phyloP scores from a whole-genome alignment of 1,140 invertebrate genomes.

The Apis florea region DNA sequence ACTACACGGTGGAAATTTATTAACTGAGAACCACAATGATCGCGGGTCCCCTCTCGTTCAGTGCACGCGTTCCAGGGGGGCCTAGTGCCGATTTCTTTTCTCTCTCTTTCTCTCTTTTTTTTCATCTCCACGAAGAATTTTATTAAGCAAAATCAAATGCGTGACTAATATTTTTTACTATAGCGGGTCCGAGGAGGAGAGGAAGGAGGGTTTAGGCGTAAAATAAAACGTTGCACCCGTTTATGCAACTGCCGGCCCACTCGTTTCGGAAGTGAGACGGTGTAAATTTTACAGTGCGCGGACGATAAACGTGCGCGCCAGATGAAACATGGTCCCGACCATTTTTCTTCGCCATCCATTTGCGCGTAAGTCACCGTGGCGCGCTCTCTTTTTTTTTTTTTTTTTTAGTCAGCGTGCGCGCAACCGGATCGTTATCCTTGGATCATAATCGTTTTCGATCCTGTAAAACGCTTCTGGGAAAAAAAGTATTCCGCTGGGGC shows the following conservation, averaged over 20 bases:
- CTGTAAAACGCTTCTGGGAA: conserved; percentile 26
- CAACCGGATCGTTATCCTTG: conserved; percentile 57
- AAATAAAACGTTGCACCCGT: conserved; percentile 69
- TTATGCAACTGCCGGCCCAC: conserved; percentile 65
- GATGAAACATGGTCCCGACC: conserved; percentile 66
- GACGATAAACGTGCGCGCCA: conserved; percentile 67
- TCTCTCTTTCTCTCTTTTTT: neutral
- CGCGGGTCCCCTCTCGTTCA: neutral
- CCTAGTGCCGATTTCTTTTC: too few relatives aligned
- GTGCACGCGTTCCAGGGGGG: neutral
- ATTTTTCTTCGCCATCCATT: conserved; percentile 67
- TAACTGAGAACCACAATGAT: conserved; percentile 69
- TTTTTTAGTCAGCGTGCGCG: neutral
- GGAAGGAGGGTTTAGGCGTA: conserved; percentile 29
- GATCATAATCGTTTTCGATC: conserved; percentile 57
- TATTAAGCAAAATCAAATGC: conserved; percentile 70
- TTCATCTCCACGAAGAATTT: conserved; percentile 69
- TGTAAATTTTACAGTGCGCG: conserved; percentile 69
- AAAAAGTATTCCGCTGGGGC: neutral
- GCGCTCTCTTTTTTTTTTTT: conserved; percentile 12
- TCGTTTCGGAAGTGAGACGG: conserved; percentile 71
- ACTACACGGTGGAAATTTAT: conserved; percentile 70
- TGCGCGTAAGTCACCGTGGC: conserved; percentile 62
- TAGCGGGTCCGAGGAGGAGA: conserved; percentile 37
- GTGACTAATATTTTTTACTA: conserved; percentile 73